Evolutionary conservation across 2,113 vertebrate genomes (phyloP), one percentile per base, ranked within the genome.

Genomic region (Corapipo altera): DNA sequence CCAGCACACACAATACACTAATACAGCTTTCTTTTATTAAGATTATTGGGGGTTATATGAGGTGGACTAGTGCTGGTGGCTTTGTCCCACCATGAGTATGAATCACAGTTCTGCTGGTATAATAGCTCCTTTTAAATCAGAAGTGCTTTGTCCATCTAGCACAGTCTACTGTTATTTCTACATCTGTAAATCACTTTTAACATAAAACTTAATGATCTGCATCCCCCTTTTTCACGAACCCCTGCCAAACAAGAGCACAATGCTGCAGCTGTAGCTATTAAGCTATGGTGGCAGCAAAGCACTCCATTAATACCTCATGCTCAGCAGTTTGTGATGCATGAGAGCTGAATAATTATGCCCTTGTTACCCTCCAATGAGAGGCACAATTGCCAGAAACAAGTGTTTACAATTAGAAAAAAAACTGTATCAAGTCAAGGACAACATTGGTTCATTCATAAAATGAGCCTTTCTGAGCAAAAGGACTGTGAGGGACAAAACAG

Each of bases 211-310:
- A 89, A 93, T 94, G 81, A 88, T 80, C 88, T 90, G 59, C 64
- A 88, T 76, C 75, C 91, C 92, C 62, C 51, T 77, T 67, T 75
- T 93, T 65, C 82, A 81, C 43, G 82, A 95, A 81, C 71, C 69
- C 61, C 67, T 64, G 95, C 92, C 79, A 84, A 96, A 92, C 17
- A 58, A 71, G 64, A 77, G 61, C 75, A 93, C 83, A 93, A 67
- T 81, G 88, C 85, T 85, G 75, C 95, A 96, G 92, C 95, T 94
- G 91, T 84, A 80, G 88, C 90, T 88, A 88, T 88, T 92, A 95
- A 96, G 67, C 91, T 48, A 66, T 28, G 78, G 93, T 82, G 74
- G 93, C 79, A 85, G 85, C 79, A 90, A 74, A 96, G 85, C 64
- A 88, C 91, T 93, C 67, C 93, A 88, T 90, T 96, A 86, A 92